Percentiles rank a stretch among this genome's conserved stretches.
These are phyloP conservation scores for Homarus gammarus DNA, from an alignment of 2,888 invertebrate genomes.

Conservation along the genomic window DNA sequence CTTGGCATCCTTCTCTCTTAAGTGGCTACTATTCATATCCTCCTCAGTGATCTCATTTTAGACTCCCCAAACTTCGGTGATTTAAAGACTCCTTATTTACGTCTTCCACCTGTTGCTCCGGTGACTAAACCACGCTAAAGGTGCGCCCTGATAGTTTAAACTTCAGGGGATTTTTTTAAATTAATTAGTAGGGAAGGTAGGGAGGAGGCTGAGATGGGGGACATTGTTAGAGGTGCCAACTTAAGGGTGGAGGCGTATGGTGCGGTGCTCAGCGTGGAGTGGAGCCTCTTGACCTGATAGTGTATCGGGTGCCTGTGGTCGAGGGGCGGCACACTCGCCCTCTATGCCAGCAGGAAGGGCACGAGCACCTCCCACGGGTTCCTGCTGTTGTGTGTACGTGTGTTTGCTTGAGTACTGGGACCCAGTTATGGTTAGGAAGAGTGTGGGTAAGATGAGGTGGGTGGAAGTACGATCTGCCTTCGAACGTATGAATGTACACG, in stretches of 20 bases:
- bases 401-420: too few species aligned
- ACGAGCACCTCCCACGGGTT: background rate
- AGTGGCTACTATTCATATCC: slow-evolving; percentile 11
- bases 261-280: background rate
- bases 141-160: too few species aligned
- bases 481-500: background rate
- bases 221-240: too few species aligned
- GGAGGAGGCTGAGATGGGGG: background rate
- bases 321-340: slow-evolving; percentile 30
- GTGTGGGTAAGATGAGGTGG: too few species aligned
- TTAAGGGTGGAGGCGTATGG: background rate
- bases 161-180: too few species aligned
- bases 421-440: too few species aligned
- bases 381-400: background rate
- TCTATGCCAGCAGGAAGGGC: background rate
- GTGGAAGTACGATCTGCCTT: too few species aligned
- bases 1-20: background rate
- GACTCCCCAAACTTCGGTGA: background rate
- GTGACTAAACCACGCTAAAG: too few species aligned
- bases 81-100: background rate
- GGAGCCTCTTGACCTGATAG: slow-evolving; percentile 31
- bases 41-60: background rate
- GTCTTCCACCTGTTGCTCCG: background rate
- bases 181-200: too few species aligned
- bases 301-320: slow-evolving; percentile 21